Conservation (phyloP, 2,113 vertebrate species). For the Labeo catla region DNA sequence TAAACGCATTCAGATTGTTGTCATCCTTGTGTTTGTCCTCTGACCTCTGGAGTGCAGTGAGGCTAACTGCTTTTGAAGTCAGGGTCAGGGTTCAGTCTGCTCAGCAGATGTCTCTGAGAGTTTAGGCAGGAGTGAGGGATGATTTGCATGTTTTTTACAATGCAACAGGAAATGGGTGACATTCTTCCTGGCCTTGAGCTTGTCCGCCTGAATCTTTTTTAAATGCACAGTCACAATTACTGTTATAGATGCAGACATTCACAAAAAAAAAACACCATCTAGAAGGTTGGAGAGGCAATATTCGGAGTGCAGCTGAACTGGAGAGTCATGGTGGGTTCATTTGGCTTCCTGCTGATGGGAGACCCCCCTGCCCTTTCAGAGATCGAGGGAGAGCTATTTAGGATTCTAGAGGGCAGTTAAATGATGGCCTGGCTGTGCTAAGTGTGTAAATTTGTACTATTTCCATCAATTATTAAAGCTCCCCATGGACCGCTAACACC, state of each 20-base stretch:
- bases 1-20: slow-evolving; percentile 37
- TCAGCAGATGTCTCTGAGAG: slow-evolving; percentile 35
- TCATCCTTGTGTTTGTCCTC: slow-evolving; percentile 35
- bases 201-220: background rate
- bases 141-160: slow-evolving; percentile 23
- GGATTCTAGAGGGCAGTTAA: slow-evolving; percentile 52
- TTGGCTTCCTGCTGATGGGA: slow-evolving; percentile 42
- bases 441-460: slow-evolving; percentile 58
- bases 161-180: slow-evolving; percentile 18
- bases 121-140: slow-evolving; percentile 26
- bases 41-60: slow-evolving; percentile 53
- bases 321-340: slow-evolving; percentile 36
- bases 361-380: slow-evolving; percentile 28
- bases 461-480: slow-evolving; percentile 63
- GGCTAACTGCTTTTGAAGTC: slow-evolving; percentile 41
- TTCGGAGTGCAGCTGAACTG: slow-evolving; percentile 30
- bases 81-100: slow-evolving; percentile 25
- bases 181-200: slow-evolving; percentile 14
- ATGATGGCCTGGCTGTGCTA: slow-evolving; percentile 50
- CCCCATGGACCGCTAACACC: slow-evolving; percentile 47
- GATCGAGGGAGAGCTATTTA: slow-evolving; percentile 30
- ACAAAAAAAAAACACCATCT: background rate
- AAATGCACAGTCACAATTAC: background rate
- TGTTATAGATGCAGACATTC: background rate
- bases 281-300: background rate